Conservation (phyloP, 2,888 invertebrate species). For the Athripsodes cinereus region DNA sequence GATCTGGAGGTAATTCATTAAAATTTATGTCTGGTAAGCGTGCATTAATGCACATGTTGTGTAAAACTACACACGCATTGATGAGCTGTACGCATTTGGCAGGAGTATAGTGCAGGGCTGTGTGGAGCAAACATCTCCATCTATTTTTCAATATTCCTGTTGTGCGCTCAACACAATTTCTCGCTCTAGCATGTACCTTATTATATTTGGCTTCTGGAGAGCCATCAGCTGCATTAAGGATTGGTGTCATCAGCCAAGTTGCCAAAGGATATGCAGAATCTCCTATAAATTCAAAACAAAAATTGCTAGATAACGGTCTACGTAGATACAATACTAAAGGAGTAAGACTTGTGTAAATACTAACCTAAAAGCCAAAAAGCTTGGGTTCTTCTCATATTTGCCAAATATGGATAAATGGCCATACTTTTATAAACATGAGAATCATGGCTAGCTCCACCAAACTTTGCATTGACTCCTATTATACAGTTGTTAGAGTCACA, state of each 20-base stretch:
- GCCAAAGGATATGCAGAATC: not conserved
- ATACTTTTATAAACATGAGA: too few relatives aligned
- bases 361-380: not conserved
- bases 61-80: not conserved
- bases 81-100: not conserved
- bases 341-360: not conserved
- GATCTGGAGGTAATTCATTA: too few relatives aligned
- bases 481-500: not conserved
- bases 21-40: not conserved
- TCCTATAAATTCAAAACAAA: not conserved
- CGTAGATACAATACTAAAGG: not conserved
- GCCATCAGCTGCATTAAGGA: not conserved
- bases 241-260: not conserved
- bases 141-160: not conserved
- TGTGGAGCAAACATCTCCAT: too few relatives aligned
- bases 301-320: not conserved
- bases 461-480: not conserved
- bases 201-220: not conserved
- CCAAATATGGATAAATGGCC: not conserved
- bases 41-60: not conserved
- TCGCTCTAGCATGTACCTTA: not conserved
- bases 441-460: not conserved
- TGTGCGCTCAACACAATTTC: not conserved
- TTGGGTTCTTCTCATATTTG: not conserved
- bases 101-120: not conserved